Conservation (phyloP, 2,888 invertebrate species). For the Ernsta delagoae region DNA sequence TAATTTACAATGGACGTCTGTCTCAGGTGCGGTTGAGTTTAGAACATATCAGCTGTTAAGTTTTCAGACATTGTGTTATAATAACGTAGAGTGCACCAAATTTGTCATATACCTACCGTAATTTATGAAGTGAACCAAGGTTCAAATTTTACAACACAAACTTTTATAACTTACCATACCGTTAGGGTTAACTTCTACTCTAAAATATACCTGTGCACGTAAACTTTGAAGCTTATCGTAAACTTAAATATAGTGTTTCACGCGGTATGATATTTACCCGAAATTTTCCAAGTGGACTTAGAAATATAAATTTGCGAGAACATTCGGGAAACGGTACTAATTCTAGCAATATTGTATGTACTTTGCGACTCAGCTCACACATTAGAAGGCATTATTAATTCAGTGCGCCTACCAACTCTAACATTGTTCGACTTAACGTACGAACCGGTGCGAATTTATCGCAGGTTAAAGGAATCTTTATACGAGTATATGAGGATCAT, state of each 20-base stretch:
- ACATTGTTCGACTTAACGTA: background rate
- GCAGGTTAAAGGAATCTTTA: too few species aligned
- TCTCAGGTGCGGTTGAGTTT: constrained; percentile 5
- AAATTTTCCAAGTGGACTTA: constrained; percentile 34
- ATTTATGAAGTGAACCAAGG: constrained; percentile 11
- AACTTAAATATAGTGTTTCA: constrained; percentile 35
- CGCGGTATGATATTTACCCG: constrained; percentile 26
- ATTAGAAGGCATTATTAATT: constrained; percentile 44
- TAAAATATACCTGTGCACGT: constrained; percentile 18
- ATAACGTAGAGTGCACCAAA: constrained; percentile 16
- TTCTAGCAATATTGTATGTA: constrained; percentile 31
- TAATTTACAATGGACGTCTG: background rate
- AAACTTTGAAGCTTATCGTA: constrained; percentile 33
- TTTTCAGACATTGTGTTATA: constrained; percentile 12
- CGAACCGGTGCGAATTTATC: background rate
- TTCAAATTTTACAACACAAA: constrained; percentile 10
- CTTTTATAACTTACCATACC: constrained; percentile 14
- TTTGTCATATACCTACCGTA: constrained; percentile 12
- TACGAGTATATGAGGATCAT: too few species aligned
- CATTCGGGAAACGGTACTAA: constrained; percentile 21
- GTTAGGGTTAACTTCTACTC: constrained; percentile 11
- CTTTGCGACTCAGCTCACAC: constrained; percentile 33
- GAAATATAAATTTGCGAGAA: constrained; percentile 30
- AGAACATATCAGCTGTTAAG: constrained; percentile 6
- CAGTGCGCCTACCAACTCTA: constrained; percentile 32